Conservation (phyloP, 1,140 invertebrate genomes). For the Sinonovacula constricta region DNA sequence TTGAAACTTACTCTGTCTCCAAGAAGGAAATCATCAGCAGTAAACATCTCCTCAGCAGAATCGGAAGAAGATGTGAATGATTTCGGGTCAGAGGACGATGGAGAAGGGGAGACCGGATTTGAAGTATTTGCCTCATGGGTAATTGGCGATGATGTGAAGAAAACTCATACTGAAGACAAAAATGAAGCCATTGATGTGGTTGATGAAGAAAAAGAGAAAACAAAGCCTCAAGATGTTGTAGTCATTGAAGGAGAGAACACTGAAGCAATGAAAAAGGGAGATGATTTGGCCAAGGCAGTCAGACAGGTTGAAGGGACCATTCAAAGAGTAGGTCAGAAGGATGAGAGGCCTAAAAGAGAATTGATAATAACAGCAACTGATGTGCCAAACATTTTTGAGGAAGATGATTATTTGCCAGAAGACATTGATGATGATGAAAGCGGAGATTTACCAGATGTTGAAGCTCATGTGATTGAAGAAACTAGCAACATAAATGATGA, state of each 20-base stretch:
- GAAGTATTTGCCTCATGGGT: constrained; percentile 28
- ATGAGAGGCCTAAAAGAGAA: constrained; percentile 3
- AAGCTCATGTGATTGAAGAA: too few species aligned
- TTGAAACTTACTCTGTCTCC: constrained; percentile 44
- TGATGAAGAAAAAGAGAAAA: too few species aligned
- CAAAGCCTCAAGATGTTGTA: too few species aligned
- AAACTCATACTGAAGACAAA: not conserved
- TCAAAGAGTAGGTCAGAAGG: not conserved
- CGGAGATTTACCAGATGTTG: too few species aligned
- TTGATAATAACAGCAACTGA: constrained; percentile 16
- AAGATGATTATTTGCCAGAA: too few species aligned
- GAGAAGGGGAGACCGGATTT: constrained; percentile 6
- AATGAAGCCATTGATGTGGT: too few species aligned
- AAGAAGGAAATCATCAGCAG: constrained; percentile 26
- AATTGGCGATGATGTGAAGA: not conserved
- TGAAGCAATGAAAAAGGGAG: too few species aligned
- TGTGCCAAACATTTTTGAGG: constrained; percentile 35
- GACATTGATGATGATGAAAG: too few species aligned
- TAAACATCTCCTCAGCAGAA: constrained; percentile 5
- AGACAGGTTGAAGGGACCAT: too few species aligned
- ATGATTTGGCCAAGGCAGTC: too few species aligned
- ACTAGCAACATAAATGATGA: too few species aligned
- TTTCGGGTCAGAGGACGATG: constrained; percentile 44
- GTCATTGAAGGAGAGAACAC: too few species aligned
- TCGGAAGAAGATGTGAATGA: constrained; percentile 38